Conservation (phyloP, 2,888 invertebrate genomes). For the Brenthis hecate region DNA sequence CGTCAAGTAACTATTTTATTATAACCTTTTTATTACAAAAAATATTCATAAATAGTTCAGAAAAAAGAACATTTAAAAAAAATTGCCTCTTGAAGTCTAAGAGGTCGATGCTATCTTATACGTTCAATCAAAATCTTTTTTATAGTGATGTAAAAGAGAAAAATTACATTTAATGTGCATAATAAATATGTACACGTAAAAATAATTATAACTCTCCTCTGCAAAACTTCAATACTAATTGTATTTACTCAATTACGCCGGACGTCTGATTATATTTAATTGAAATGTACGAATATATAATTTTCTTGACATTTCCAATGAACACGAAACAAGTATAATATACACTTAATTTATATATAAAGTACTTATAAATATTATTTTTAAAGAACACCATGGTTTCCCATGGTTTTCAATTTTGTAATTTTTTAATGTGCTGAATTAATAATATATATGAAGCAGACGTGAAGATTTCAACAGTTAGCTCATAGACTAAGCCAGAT, state of each 20-base stretch:
- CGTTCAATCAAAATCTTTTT: constrained; percentile 3
- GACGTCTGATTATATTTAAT: constrained; percentile 16
- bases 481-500: not conserved
- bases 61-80: too few species aligned
- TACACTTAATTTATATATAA: too few species aligned
- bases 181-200: constrained; percentile 8
- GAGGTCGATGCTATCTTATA: not conserved
- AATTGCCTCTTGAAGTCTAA: not conserved
- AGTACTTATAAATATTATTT: too few species aligned
- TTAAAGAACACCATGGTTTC: too few species aligned
- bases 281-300: constrained; percentile 4
- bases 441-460: not conserved
- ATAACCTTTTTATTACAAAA: too few species aligned
- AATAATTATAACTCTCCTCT: constrained; percentile 6
- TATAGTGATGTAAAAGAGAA: constrained; percentile 7
- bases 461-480: not conserved
- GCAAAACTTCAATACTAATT: constrained; percentile 3
- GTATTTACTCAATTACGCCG: constrained; percentile 7
- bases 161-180: not conserved
- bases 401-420: too few species aligned
- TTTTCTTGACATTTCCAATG: not conserved
- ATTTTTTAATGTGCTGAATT: too few species aligned
- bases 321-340: not conserved
- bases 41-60: too few species aligned
- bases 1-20: too few species aligned